Percentiles rank a stretch among this genome's conserved stretches.
phyloP scores from a whole-genome alignment of 2,888 invertebrate genomes.

The Cybosia mesomella region DNA sequence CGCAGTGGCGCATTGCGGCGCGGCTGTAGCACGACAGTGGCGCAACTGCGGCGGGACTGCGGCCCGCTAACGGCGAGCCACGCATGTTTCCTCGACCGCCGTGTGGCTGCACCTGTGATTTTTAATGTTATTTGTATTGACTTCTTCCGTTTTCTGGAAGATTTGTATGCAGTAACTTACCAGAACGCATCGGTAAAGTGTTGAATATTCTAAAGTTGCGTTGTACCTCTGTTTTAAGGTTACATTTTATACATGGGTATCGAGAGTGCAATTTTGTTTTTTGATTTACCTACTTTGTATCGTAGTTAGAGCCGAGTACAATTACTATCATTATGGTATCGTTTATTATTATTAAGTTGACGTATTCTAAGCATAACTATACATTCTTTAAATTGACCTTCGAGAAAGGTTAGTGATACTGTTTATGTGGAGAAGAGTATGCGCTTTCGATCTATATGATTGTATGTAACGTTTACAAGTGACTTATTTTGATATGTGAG shows the following conservation, averaged over 20 bases:
- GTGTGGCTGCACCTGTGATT: constrained; percentile 67
- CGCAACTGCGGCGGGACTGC: constrained; percentile 20
- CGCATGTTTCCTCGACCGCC: constrained; percentile 44
- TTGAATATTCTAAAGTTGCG: constrained; percentile 80
- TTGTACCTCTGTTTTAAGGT: constrained; percentile 67
- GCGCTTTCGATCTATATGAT: constrained; percentile 73
- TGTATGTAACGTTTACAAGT: constrained; percentile 71
- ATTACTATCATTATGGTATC: constrained; percentile 75
- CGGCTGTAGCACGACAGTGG: constrained; percentile 14
- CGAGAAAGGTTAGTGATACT: constrained; percentile 86
- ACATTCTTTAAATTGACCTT: constrained; percentile 87
- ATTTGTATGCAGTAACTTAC: constrained; percentile 71
- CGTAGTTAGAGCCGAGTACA: constrained; percentile 80
- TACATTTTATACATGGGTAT: constrained; percentile 66
- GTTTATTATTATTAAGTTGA: constrained; percentile 78
- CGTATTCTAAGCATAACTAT: constrained; percentile 84
- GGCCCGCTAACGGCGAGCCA: constrained; percentile 31
- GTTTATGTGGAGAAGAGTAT: constrained; percentile 76
- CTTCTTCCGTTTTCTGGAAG: constrained; percentile 70
- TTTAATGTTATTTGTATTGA: constrained; percentile 69
- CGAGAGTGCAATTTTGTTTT: constrained; percentile 76
- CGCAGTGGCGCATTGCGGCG: constrained; percentile 12
- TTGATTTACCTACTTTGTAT: constrained; percentile 65
- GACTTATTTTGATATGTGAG: constrained; percentile 72
- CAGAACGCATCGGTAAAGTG: constrained; percentile 77